These are phyloP conservation scores for Cheiracanthium punctorium DNA, from an alignment of 2,888 invertebrate species.

Conservation along the genomic window DNA sequence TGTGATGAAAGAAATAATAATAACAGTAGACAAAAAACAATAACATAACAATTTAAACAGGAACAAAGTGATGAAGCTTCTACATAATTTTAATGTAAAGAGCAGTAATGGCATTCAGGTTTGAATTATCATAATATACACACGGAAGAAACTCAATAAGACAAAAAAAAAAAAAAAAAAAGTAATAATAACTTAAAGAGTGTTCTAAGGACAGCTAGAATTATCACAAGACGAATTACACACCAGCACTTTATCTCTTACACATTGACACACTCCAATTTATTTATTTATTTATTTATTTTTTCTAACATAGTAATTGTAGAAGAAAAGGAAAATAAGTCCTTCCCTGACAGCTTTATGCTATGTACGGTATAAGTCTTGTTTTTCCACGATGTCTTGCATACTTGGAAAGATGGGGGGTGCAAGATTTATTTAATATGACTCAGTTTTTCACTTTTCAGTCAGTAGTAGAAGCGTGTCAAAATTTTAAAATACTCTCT, in stretches of 20 bases:
- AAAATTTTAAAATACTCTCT: conserved; percentile 60
- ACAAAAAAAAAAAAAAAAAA: neutral
- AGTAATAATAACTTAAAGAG: too few species aligned
- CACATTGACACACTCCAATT: neutral
- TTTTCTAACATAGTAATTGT: neutral
- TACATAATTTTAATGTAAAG: too few species aligned
- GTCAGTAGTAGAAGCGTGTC: conserved; percentile 61
- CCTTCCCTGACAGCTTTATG: neutral
- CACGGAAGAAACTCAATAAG: neutral
- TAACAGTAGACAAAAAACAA: too few species aligned
- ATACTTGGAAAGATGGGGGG: conserved; percentile 29
- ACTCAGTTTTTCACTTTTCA: conserved; percentile 21
- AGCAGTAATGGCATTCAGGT: too few species aligned
- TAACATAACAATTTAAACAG: too few species aligned
- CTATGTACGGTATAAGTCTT: neutral
- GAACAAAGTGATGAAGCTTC: too few species aligned
- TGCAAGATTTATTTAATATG: conserved; percentile 32
- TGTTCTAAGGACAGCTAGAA: neutral
- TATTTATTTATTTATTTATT: neutral
- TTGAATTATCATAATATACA: too few species aligned
- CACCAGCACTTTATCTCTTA: conserved; percentile 10
- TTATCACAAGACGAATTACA: conserved; percentile 9
- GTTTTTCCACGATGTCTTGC: neutral
- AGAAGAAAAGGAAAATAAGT: neutral
- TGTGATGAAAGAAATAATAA: too few species aligned